Evolutionary conservation across 2,888 invertebrate species (phyloP), one percentile per base, ranked within the genome.

Genomic region (Chloromyia formosa): DNA sequence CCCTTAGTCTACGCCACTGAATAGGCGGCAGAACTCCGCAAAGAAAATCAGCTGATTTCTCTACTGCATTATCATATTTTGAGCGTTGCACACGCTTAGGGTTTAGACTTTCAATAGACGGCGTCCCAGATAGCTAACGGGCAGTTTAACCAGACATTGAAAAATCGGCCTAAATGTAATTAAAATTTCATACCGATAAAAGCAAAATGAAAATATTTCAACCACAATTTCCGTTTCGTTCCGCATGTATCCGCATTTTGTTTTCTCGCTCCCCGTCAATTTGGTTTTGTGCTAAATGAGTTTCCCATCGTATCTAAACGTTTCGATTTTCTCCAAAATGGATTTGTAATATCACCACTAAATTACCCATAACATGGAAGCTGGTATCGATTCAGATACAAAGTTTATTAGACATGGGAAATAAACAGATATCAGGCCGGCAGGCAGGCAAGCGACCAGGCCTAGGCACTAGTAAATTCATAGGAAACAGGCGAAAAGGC

Each of bases 291-390:
- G 20, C 71, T 71, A 71, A 71, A 71, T 40, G 71, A 71, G 56
- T 71, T 49, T 71, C 58, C 58, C 71, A 35, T 14, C 20, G 40
- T 35, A 18, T 35, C 56, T 71, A 71, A 71, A 71, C 20, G 71
- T 56, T 71, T 71, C 71, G 71, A 71, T 71, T 71, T 56, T 56
- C 56, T 58, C 58, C 40, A 56, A 56, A 71, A 53, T 71, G 71
- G 53, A 71, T 71, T 71, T 71, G 58, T 71, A 71, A 71, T 71
- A 71, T 58, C 71, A 56, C 56, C 71, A 71, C 71, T 71, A 71
- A 71, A 71, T 71, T 56, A 71, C 71, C 71, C 58, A 53, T 71
- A 40, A 71, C 71, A 71, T 58, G 53, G 42, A 40, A 49, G 20
- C 40, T 20, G 3, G 49, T 71, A 71, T 71, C 71, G 71, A 71